These are phyloP conservation scores for Bryconaethiops microstoma DNA, from an alignment of 2,797 vertebrate genomes.

Conservation along the genomic window DNA sequence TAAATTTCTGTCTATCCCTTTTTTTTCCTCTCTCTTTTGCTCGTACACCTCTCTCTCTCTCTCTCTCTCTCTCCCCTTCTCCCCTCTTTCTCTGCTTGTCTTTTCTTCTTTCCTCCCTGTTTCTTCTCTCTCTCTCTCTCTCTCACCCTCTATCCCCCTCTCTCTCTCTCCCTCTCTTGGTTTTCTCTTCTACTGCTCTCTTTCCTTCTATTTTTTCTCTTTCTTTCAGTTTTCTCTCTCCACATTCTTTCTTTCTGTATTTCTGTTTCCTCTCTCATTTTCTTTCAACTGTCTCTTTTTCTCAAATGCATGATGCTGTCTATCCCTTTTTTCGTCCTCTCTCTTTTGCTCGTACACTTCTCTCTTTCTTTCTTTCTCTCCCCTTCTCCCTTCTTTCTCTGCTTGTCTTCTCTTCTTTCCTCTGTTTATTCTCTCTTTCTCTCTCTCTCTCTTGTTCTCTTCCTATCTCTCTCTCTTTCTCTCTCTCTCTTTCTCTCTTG, in stretches of 20 bases:
- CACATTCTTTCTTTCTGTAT: background rate
- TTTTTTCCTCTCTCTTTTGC: background rate
- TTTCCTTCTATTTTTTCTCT: background rate
- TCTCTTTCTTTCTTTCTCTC: background rate
- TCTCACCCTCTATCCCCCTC: no score
- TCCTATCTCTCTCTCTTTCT: constrained; percentile 43
- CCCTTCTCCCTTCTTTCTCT: background rate
- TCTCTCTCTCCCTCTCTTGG: no score
- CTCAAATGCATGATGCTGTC: background rate
- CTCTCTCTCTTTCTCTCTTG: background rate
- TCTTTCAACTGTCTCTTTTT: background rate
- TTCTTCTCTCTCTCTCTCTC: no score
- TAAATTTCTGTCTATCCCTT: no score
- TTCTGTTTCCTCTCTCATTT: background rate
- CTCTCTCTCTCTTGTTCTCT: constrained; percentile 61
- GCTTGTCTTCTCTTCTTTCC: constrained; percentile 46
- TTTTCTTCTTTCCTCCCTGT: no score
- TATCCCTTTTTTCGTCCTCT: background rate
- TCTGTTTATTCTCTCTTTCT: constrained; percentile 63
- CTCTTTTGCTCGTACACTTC: background rate
- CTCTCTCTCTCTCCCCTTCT: background rate
- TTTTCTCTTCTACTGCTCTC: no score
- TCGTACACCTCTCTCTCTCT: no score
- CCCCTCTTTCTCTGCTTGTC: background rate
- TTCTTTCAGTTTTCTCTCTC: background rate